phyloP scores from a whole-genome alignment of 2,113 vertebrate species.

The Phaetusa simplex region DNA sequence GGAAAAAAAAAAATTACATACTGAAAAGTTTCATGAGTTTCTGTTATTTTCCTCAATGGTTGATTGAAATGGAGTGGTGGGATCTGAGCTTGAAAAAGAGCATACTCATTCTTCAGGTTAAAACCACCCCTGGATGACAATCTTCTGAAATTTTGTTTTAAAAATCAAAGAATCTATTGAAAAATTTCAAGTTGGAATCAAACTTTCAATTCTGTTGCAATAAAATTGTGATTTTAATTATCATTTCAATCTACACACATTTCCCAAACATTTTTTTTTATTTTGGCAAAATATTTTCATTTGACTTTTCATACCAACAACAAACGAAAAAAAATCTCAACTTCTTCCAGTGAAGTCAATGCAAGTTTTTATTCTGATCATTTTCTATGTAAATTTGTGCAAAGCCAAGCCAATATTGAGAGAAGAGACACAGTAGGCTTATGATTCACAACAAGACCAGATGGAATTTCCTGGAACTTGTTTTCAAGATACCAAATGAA shows the following conservation, averaged over 20 bases:
- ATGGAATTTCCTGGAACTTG: slow-evolving; percentile 23
- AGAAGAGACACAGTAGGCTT: background rate
- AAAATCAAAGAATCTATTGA: background rate
- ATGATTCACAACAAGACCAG: slow-evolving; percentile 16
- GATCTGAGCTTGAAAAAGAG: background rate
- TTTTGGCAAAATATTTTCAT: slow-evolving; percentile 10
- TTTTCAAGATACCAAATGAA: background rate
- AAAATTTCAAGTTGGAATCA: background rate
- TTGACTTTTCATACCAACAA: background rate
- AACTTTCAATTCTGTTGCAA: background rate
- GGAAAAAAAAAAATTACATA: background rate
- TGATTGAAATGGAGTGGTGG: background rate
- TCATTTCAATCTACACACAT: background rate
- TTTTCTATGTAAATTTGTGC: background rate
- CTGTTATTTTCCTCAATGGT: background rate
- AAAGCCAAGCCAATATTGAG: background rate
- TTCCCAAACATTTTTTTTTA: background rate
- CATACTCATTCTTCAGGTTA: background rate
- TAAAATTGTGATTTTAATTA: background rate
- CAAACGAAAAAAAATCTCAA: background rate
- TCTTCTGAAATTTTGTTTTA: background rate
- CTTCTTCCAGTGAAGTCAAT: background rate
- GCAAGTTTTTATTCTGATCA: background rate
- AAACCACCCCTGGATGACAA: background rate
- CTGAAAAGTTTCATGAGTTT: background rate